These are phyloP conservation scores for Hipposideros armiger DNA, from an alignment of 2,113 vertebrate species.

Conservation along the genomic window DNA sequence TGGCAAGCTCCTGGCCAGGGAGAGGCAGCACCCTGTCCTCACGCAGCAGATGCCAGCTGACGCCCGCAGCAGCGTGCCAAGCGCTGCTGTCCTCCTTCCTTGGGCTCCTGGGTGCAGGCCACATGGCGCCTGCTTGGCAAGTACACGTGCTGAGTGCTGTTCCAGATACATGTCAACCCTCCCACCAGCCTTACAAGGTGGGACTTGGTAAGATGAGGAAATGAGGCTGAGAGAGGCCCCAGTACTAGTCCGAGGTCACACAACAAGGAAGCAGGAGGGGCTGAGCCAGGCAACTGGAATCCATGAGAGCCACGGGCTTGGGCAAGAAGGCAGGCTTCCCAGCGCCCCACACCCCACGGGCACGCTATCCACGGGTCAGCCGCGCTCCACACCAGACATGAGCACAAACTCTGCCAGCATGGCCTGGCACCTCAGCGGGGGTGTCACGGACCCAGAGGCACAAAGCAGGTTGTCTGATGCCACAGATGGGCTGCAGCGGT, in stretches of 20 bases:
- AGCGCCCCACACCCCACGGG: not conserved
- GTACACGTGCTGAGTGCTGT: not conserved
- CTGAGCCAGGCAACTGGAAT: not conserved
- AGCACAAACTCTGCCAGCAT: not conserved
- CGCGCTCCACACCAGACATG: not conserved
- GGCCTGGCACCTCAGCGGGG: not conserved
- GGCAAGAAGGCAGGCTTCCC: not conserved
- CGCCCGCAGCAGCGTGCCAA: fast-evolving
- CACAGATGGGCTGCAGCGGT: constrained; percentile 43
- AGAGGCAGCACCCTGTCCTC: not conserved
- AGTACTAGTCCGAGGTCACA: not conserved
- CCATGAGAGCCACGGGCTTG: not conserved
- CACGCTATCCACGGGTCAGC: not conserved
- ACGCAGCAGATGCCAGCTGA: not conserved
- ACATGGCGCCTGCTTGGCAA: not conserved
- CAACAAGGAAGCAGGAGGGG: not conserved
- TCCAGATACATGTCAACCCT: fast-evolving
- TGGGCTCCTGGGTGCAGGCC: not conserved
- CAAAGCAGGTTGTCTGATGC: constrained; percentile 47
- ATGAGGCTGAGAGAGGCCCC: not conserved
- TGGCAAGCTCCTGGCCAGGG: not conserved
- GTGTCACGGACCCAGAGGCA: not conserved
- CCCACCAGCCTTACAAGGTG: not conserved
- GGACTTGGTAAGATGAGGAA: not conserved
- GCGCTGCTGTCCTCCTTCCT: not conserved